A percentile compares a stretch with the other conserved stretches of the same genome.
These are phyloP conservation scores for Sarcophaga rosellei DNA, from an alignment of 2,888 invertebrate genomes.

Conservation along the genomic window DNA sequence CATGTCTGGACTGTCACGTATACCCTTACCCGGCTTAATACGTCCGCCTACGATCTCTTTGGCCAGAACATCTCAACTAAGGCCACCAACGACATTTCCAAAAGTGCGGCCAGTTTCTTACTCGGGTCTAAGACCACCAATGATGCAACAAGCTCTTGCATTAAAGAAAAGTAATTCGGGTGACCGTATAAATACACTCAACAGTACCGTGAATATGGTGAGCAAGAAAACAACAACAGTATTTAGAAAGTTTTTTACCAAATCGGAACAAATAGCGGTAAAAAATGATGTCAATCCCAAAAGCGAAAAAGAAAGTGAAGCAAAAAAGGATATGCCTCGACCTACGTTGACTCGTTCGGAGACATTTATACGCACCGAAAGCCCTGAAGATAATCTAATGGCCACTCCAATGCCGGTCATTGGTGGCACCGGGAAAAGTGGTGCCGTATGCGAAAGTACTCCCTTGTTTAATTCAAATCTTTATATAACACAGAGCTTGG, in stretches of 20 bases:
- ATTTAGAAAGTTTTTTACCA: conserved; percentile 77
- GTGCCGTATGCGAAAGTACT: conserved; percentile 68
- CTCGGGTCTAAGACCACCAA: conserved; percentile 69
- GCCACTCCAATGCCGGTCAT: conserved; percentile 62
- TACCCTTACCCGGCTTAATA: conserved; percentile 77
- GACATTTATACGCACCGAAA: conserved; percentile 78
- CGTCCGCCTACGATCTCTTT: conserved; percentile 62
- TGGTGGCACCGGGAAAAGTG: conserved; percentile 24
- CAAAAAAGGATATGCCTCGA: conserved; percentile 65
- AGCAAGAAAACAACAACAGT: conserved; percentile 76
- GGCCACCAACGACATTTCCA: conserved; percentile 54
- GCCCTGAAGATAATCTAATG: conserved; percentile 68
- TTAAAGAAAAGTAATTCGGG: conserved; percentile 72
- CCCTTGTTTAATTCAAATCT: conserved; percentile 58
- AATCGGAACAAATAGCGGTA: conserved; percentile 69
- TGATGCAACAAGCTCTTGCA: conserved; percentile 23
- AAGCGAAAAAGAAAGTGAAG: neutral
- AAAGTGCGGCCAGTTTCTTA: conserved; percentile 72
- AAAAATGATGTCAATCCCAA: conserved; percentile 7
- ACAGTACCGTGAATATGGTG: conserved; percentile 75
- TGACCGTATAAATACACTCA: conserved; percentile 74
- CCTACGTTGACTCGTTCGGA: conserved; percentile 77
- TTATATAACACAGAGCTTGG: conserved; percentile 70
- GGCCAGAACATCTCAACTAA: conserved; percentile 63
- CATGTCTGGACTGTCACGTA: conserved; percentile 75